Conservation (phyloP, 2,888 invertebrate species). For the Drosophila picticornis region DNA sequence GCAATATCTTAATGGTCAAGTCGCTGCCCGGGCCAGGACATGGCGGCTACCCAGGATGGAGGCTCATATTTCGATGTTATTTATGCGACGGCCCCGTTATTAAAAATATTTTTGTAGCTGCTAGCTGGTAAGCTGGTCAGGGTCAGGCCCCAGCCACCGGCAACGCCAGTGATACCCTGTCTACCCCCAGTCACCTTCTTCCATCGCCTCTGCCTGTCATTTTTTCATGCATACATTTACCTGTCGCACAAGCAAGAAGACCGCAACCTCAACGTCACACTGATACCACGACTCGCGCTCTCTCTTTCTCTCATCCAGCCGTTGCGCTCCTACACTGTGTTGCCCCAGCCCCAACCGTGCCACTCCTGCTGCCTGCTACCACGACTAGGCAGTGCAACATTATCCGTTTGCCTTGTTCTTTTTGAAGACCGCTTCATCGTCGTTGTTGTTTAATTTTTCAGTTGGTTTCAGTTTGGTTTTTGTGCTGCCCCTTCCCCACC, state of each 20-base stretch:
- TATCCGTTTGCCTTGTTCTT: constrained; percentile 57
- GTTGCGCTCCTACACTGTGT: neutral
- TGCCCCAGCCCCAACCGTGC: neutral
- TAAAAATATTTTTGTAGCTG: constrained; percentile 68
- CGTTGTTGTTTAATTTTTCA: constrained; percentile 64
- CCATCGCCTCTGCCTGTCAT: neutral
- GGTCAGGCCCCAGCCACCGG: constrained; percentile 30
- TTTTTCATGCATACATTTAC: neutral
- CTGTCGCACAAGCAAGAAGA: constrained; percentile 10
- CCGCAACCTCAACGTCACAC: constrained; percentile 60
- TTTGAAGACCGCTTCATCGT: constrained; percentile 52
- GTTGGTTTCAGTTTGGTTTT: constrained; percentile 63
- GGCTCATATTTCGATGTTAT: constrained; percentile 70
- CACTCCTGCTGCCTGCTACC: neutral
- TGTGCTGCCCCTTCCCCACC: constrained; percentile 9
- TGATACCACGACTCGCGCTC: constrained; percentile 34
- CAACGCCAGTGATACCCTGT: neutral
- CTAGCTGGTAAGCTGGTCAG: constrained; percentile 59
- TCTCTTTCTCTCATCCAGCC: neutral
- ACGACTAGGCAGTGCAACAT: constrained; percentile 45
- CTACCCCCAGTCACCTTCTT: neutral
- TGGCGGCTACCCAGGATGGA: constrained; percentile 47
- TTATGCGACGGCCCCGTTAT: constrained; percentile 68
- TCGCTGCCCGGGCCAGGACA: constrained; percentile 57
- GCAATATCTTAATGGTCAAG: constrained; percentile 74